A percentile compares a stretch with the other conserved stretches of the same genome.
Conservation (phyloP, 2,888 invertebrate species). For the Agrilus mali region DNA sequence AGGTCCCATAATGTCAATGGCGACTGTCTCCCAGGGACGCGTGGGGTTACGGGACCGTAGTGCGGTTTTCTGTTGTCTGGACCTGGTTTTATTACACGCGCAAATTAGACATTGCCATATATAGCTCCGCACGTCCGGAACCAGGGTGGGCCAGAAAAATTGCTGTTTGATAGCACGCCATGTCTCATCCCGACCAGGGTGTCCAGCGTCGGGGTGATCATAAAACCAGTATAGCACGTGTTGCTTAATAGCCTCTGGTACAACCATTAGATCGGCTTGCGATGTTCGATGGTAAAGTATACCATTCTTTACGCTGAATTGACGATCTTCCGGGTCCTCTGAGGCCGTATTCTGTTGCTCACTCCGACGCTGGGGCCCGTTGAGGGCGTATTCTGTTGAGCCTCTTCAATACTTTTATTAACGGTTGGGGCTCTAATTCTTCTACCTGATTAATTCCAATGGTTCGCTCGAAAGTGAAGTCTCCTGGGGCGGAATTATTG, state of each 20-base stretch:
- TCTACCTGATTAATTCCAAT: too few relatives aligned
- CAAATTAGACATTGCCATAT: not conserved
- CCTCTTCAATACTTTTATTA: too few relatives aligned
- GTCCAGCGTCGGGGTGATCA: slow-evolving; percentile 8
- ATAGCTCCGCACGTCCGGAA: slow-evolving; percentile 9
- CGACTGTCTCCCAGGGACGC: not conserved
- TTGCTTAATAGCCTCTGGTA: not conserved
- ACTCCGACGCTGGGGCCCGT: too few relatives aligned
- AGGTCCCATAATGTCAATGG: not conserved
- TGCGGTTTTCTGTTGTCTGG: not conserved
- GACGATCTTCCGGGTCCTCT: too few relatives aligned
- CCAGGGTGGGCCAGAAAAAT: slow-evolving; percentile 8
- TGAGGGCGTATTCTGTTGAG: too few relatives aligned
- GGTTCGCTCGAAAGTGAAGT: too few relatives aligned
- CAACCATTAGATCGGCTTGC: not conserved
- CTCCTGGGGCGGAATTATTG: too few relatives aligned
- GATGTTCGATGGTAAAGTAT: not conserved
- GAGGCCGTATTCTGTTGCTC: too few relatives aligned
- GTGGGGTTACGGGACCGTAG: not conserved
- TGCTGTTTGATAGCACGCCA: slow-evolving; percentile 1
- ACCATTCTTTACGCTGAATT: too few relatives aligned
- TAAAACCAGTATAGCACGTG: slow-evolving; percentile 4
- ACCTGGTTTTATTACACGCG: not conserved
- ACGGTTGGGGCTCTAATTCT: too few relatives aligned
- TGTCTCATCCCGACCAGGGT: slow-evolving; percentile 16